Evolutionary conservation across 2,888 invertebrate species (phyloP), one percentile per base, ranked within the genome.

Genomic region (Caenorhabditis auriculariae): DNA sequence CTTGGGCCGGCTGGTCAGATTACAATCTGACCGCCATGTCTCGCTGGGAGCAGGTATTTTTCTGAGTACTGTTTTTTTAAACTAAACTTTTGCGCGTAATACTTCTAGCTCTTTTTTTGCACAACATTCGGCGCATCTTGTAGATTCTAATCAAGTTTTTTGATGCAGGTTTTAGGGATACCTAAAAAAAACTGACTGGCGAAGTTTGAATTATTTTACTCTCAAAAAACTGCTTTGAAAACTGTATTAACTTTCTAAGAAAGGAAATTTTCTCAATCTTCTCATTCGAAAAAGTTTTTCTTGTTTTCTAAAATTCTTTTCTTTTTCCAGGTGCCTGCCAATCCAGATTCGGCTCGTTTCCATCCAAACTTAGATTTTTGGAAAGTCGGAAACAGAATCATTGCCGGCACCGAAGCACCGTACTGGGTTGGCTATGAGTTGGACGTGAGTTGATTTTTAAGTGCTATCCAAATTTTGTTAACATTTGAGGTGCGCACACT

Each of bases 351-450:
- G 4, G 78, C 75, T 6, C 67, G 75, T 19, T 78, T 78, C 68
- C 79, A 81, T 51, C 81, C 81, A 15, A 82, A 81, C 52, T 70
- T 81, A 44, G 79, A 82, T 57, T 81, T 81, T 65, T 81, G 81
- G 81, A 69, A 74, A 41, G 74, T 81, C 37, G 75, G 75, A 42
- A 72, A 69, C 41, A 65, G 60, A 53, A 69, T 74, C 29, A 62
- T 75, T 37, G 81, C 74, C 19, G 80, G 77, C 26, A 80, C 81
- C 5, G 80, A 81, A 45, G 79, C 80, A 12, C 80, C 80, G 17
- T 75, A 75, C 37, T 81, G 80, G 80, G 76, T 81, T 49, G 80
- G 80, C 57, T 78, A 81, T 54, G 74, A 78, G 51, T 80, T 80
- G 52, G 76, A 80, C 60, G 77, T 77, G 19, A 60, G 67, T 45